Percentiles rank a stretch among this genome's conserved stretches.
phyloP scores from a whole-genome alignment of 2,113 vertebrate genomes.

The Tautogolabrus adspersus region DNA sequence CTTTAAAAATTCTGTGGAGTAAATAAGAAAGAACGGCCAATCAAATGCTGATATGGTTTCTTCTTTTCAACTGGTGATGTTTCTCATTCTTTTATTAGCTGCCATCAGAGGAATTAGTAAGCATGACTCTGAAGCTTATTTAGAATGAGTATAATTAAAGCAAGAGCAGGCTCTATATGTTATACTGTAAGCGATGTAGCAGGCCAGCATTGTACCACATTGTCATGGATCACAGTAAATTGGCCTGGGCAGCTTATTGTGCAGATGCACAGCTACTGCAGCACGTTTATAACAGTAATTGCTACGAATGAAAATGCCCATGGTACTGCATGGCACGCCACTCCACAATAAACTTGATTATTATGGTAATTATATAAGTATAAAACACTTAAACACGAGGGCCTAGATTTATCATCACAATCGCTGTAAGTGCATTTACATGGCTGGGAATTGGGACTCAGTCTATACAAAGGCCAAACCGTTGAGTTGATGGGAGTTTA shows the following conservation, averaged over 20 bases:
- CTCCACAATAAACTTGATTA: slow-evolving; percentile 83
- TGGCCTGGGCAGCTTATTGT: slow-evolving; percentile 70
- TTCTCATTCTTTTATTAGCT: slow-evolving; percentile 69
- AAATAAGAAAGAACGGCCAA: slow-evolving; percentile 51
- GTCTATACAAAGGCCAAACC: slow-evolving; percentile 63
- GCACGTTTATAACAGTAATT: slow-evolving; percentile 77
- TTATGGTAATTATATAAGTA: slow-evolving; percentile 81
- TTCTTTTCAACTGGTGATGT: slow-evolving; percentile 35
- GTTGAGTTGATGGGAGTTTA: slow-evolving; percentile 55
- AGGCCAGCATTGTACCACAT: slow-evolving; percentile 43
- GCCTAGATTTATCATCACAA: slow-evolving; percentile 73
- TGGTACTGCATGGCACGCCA: slow-evolving; percentile 62
- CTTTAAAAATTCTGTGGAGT: slow-evolving; percentile 36
- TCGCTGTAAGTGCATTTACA: slow-evolving; percentile 61
- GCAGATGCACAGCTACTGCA: slow-evolving; percentile 69
- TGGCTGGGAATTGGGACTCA: slow-evolving; percentile 62
- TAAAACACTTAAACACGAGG: slow-evolving; percentile 71
- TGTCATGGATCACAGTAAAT: slow-evolving; percentile 79
- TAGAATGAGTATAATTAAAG: slow-evolving; percentile 74
- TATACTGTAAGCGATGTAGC: slow-evolving; percentile 63
- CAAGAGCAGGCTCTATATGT: slow-evolving; percentile 52
- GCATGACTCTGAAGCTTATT: slow-evolving; percentile 61
- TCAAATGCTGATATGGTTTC: slow-evolving; percentile 44
- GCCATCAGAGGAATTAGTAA: slow-evolving; percentile 56
- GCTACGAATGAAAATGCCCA: slow-evolving; percentile 66